Conservation (phyloP, 2,888 invertebrate genomes). For the Caenorhabditis auriculariae region DNA sequence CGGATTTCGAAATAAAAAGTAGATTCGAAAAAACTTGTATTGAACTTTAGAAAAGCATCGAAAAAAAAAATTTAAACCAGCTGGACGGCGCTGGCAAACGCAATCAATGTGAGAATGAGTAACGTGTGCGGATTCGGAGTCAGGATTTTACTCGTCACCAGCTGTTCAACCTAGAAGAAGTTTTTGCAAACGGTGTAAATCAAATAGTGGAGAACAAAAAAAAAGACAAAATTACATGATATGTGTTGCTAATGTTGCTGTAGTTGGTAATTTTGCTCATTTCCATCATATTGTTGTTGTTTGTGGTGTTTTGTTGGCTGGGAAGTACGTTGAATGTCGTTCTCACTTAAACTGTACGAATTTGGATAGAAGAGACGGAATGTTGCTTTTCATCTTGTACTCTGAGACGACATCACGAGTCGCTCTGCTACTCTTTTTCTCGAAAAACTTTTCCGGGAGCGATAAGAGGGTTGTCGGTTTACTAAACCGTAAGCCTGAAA, state of each 20-base stretch:
- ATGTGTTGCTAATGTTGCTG: slow-evolving; percentile 37
- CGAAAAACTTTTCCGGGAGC: too few relatives aligned
- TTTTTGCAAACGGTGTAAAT: background rate
- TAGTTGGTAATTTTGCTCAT: slow-evolving; percentile 35
- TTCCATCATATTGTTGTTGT: slow-evolving; percentile 24
- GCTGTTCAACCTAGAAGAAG: slow-evolving; percentile 50
- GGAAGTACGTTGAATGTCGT: slow-evolving; percentile 31
- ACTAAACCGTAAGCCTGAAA: too few relatives aligned
- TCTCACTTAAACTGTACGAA: slow-evolving; percentile 20
- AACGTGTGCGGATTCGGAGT: slow-evolving; percentile 51
- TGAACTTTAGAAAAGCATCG: too few relatives aligned
- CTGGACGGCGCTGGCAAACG: slow-evolving; percentile 57
- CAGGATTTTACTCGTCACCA: slow-evolving; percentile 55
- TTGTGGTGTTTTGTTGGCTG: slow-evolving; percentile 31
- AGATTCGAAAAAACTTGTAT: background rate
- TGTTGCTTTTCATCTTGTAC: slow-evolving; percentile 10
- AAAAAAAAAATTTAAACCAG: too few relatives aligned
- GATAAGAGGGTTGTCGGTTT: too few relatives aligned
- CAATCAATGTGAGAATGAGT: slow-evolving; percentile 47
- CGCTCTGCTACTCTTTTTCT: too few relatives aligned
- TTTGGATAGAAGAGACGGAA: too few relatives aligned
- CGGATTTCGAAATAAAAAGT: background rate
- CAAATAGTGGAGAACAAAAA: too few relatives aligned
- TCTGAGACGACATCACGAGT: too few relatives aligned
- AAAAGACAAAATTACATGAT: slow-evolving; percentile 41